Percentiles rank a stretch among this genome's conserved stretches.
These are phyloP conservation scores for Mellilla xanthometata DNA, from an alignment of 2,888 invertebrate species.

Conservation along the genomic window DNA sequence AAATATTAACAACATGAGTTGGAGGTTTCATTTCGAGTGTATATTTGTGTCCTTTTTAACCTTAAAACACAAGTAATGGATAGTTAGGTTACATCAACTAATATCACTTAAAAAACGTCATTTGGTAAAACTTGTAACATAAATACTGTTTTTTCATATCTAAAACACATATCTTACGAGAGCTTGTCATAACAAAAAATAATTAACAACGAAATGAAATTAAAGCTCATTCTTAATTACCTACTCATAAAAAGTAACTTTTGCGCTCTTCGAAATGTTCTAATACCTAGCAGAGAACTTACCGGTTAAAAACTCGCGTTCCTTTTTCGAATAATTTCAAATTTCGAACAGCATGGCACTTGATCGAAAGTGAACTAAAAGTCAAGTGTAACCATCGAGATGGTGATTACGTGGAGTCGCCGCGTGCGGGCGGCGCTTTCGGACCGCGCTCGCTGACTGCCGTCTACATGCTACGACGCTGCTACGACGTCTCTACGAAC, in stretches of 20 bases:
- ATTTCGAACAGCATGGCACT: conserved; percentile 41
- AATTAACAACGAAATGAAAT: neutral
- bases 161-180: neutral
- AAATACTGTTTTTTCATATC: too few relatives aligned
- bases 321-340: conserved; percentile 24
- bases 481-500: conserved; percentile 6
- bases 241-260: too few relatives aligned
- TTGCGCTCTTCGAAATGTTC: too few relatives aligned
- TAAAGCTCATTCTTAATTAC: neutral
- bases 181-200: neutral
- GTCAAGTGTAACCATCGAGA: conserved; percentile 18
- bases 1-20: too few relatives aligned
- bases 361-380: conserved; percentile 36
- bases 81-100: too few relatives aligned
- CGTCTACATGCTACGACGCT: conserved; percentile 50
- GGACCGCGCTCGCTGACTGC: conserved; percentile 67
- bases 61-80: too few relatives aligned
- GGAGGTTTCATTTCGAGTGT: too few relatives aligned
- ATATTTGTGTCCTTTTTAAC: too few relatives aligned
- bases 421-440: conserved; percentile 62
- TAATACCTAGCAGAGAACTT: neutral
- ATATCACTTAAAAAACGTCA: too few relatives aligned
- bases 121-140: too few relatives aligned
- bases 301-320: conserved; percentile 4
- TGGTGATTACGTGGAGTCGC: conserved; percentile 40